These are phyloP conservation scores for Glyptemys insculpta DNA, from an alignment of 2,797 vertebrate species.

Conservation along the genomic window DNA sequence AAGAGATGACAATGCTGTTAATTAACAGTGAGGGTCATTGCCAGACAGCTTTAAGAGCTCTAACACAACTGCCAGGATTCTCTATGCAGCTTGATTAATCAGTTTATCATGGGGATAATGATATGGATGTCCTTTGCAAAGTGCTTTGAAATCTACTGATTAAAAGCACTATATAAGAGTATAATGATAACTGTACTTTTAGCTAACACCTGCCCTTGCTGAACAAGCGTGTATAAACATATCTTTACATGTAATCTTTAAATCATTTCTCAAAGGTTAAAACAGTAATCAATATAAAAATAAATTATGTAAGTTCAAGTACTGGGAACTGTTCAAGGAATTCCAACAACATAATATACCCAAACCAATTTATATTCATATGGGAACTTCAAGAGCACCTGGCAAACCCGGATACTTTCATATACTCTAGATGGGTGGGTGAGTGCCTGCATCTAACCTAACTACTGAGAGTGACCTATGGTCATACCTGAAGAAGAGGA, in stretches of 20 bases:
- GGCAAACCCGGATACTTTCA: neutral
- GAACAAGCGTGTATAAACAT: neutral
- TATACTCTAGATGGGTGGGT: neutral
- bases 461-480: neutral
- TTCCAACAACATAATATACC: neutral
- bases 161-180: neutral
- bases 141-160: neutral
- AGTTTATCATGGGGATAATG: neutral
- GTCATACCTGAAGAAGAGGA: slow-evolving; percentile 81
- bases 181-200: too few relatives aligned
- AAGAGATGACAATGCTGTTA: neutral
- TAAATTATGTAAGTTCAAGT: neutral
- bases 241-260: neutral
- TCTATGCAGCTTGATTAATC: neutral
- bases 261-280: neutral
- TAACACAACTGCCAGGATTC: neutral
- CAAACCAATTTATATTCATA: neutral
- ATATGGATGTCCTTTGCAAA: neutral
- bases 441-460: neutral
- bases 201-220: neutral
- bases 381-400: neutral
- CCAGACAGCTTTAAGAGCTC: neutral
- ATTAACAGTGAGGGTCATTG: neutral
- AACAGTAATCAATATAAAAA: neutral
- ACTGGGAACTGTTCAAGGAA: neutral